These are phyloP conservation scores for Meteorus sp. DNA, from an alignment of 1,140 invertebrate genomes.

Conservation along the genomic window DNA sequence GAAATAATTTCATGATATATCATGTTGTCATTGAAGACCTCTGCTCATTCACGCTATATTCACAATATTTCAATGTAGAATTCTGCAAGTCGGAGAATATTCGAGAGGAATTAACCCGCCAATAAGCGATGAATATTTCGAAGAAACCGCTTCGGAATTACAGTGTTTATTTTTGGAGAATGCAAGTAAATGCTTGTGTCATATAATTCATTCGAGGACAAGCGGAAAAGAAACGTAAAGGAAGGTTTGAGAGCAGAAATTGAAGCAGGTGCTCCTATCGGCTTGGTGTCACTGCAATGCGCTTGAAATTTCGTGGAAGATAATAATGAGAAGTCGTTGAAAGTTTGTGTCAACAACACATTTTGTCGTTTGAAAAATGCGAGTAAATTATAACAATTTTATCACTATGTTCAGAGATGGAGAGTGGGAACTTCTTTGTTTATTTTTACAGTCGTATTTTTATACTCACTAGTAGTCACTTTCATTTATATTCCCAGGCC, in stretches of 20 bases:
- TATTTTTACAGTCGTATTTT: slow-evolving; percentile 42
- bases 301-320: slow-evolving; percentile 1
- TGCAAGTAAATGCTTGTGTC: not conserved
- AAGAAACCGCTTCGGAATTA: slow-evolving; percentile 11
- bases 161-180: slow-evolving; percentile 9
- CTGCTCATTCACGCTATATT: too few relatives aligned
- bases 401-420: slow-evolving; percentile 24
- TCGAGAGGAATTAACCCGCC: not conserved
- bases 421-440: slow-evolving; percentile 29
- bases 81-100: too few relatives aligned
- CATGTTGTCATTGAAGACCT: too few relatives aligned
- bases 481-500: slow-evolving; percentile 4
- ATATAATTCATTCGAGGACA: not conserved
- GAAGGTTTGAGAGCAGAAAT: not conserved
- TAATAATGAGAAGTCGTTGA: slow-evolving; percentile 6
- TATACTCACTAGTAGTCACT: slow-evolving; percentile 21
- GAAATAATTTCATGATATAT: too few relatives aligned
- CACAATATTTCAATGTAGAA: too few relatives aligned
- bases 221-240: not conserved
- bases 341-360: slow-evolving; percentile 2
- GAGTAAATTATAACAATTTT: slow-evolving; percentile 19
- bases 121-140: slow-evolving; percentile 16
- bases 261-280: slow-evolving; percentile 11
- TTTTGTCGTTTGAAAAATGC: not conserved
- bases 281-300: not conserved